Conservation (phyloP, 2,888 invertebrate species). For the Adelognathus sp. region DNA sequence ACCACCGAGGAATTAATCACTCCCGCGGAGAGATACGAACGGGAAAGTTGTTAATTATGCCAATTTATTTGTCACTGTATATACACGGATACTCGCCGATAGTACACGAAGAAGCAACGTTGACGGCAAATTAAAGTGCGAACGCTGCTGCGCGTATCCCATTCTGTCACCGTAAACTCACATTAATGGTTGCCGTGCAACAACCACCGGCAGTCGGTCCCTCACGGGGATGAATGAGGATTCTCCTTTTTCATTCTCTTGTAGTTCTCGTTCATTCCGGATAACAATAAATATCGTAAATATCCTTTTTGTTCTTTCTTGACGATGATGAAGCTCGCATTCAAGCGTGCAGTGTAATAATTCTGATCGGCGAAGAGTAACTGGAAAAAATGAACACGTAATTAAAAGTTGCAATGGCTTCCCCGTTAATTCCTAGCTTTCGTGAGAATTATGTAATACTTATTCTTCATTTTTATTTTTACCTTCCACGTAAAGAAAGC, state of each 20-base stretch:
- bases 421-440: too few species aligned
- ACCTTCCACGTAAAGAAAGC: too few species aligned
- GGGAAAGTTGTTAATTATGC: slow-evolving; percentile 61
- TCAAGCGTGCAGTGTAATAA: too few species aligned
- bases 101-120: background rate
- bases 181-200: slow-evolving; percentile 44
- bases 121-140: slow-evolving; percentile 39
- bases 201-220: background rate
- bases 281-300: background rate
- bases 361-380: background rate
- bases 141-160: slow-evolving; percentile 31
- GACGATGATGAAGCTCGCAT: background rate
- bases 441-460: too few species aligned
- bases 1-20: slow-evolving; percentile 54
- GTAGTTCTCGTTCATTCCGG: background rate
- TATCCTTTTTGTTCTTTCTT: background rate
- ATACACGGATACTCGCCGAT: background rate
- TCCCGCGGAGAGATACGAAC: slow-evolving; percentile 41
- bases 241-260: slow-evolving; percentile 2
- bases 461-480: too few species aligned
- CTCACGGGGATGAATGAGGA: background rate
- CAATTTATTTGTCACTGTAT: slow-evolving; percentile 53
- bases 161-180: slow-evolving; percentile 61
- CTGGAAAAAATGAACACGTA: background rate
- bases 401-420: background rate